These are phyloP conservation scores for Xanthia togata DNA, from an alignment of 2,888 invertebrate genomes.

Conservation along the genomic window DNA sequence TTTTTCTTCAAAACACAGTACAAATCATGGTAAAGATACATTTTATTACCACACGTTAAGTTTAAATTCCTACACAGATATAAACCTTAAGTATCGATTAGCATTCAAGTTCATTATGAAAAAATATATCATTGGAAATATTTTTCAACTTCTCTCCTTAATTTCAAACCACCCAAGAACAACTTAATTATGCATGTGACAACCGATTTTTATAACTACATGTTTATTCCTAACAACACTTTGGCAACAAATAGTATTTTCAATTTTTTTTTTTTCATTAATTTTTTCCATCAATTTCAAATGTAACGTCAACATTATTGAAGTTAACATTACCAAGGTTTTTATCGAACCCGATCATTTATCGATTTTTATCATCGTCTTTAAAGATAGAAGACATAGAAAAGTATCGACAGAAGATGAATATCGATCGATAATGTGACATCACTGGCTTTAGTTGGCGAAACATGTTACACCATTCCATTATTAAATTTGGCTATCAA, in stretches of 20 bases:
- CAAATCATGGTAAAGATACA: slow-evolving; percentile 81
- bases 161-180: slow-evolving; percentile 89
- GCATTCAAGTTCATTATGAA: slow-evolving; percentile 90
- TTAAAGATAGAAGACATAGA: slow-evolving; percentile 84
- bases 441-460: slow-evolving; percentile 72
- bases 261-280: slow-evolving; percentile 72
- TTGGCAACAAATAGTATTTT: slow-evolving; percentile 90
- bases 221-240: slow-evolving; percentile 89
- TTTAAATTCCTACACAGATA: slow-evolving; percentile 89
- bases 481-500: slow-evolving; percentile 82
- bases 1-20: slow-evolving; percentile 67
- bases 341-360: slow-evolving; percentile 73
- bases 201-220: slow-evolving; percentile 89
- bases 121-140: slow-evolving; percentile 91
- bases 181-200: slow-evolving; percentile 90
- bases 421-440: slow-evolving; percentile 74
- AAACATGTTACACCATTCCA: slow-evolving; percentile 69
- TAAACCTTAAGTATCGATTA: slow-evolving; percentile 89
- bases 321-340: slow-evolving; percentile 83
- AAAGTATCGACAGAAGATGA: slow-evolving; percentile 83
- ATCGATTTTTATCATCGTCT: slow-evolving; percentile 82
- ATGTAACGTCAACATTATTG: slow-evolving; percentile 82
- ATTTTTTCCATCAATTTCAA: slow-evolving; percentile 81
- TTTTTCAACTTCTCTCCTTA: slow-evolving; percentile 89
- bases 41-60: slow-evolving; percentile 87